Base-by-base conservation (phyloP, 1,140 invertebrate genomes). In the Probaryconus sp. region DNA sequence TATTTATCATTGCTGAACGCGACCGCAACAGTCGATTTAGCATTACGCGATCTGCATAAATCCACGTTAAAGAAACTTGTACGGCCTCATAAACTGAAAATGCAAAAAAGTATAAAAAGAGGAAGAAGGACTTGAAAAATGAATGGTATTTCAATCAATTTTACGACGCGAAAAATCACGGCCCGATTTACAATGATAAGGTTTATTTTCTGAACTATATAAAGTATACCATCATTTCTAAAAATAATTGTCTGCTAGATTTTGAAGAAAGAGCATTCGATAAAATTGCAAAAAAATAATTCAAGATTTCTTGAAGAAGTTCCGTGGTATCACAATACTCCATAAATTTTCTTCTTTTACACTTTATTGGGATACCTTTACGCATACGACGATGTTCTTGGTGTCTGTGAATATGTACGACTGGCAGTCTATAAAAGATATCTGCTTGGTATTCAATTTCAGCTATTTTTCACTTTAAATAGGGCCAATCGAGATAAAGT, bases 1-100 rank as follows among this genome's bases (percentile, higher is more conserved):
- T 67, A 67, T 68, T 68, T 68, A 68, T 68, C 64, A 58, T 43
- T 5, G 43, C 26, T 35, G 43, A 56, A 56, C 51, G 50, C 42
- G 33, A 31, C 47, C 55, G 43, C 55, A 58, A 48, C 55, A 72
- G 58, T 72, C 69, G 69, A 68, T 68, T 68, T 60, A 60, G 35
- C 70, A 67, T 67, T 67, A 55, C 61, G 70, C 70, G 70, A 73
- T 47, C 61, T 67, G 70, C 70, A 73, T 73, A 61, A 67, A 67
- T 65, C 61, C 48, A 33, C 53, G 51, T 20, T 33, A 48, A 67
- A 55, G 63, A 48, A 67, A 67, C 33, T 56, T 67, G 31, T 58
- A 56, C 68, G 68, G 45, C 68, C 43, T 71, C 60, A 38, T 58
- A 58, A 70, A 50, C 38, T 35, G 35, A 21, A 21, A 48, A 68